Conservation (phyloP, 2,888 invertebrate species). For the Cryptops parisi region DNA sequence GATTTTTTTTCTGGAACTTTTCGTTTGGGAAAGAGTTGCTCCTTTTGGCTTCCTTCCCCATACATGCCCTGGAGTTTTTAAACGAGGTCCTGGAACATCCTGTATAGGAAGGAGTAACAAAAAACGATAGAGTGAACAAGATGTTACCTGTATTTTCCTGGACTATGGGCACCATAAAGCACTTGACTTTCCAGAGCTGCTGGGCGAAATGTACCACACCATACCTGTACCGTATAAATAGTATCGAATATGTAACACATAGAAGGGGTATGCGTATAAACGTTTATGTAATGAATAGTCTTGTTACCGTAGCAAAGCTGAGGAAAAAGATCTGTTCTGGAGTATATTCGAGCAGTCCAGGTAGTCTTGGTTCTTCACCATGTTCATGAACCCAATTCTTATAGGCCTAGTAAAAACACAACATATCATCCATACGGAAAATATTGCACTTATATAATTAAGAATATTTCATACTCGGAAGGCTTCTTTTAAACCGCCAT, state of each 20-base stretch:
- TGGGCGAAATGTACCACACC: slow-evolving; percentile 44
- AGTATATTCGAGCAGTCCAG: slow-evolving; percentile 24
- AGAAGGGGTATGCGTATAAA: too few relatives aligned
- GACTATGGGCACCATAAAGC: slow-evolving; percentile 69
- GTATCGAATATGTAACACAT: too few relatives aligned
- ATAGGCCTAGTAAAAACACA: slow-evolving; percentile 27
- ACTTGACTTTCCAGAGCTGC: slow-evolving; percentile 52
- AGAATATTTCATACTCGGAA: slow-evolving; percentile 28
- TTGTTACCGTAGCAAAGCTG: slow-evolving; percentile 38
- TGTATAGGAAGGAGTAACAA: too few relatives aligned
- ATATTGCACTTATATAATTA: not conserved
- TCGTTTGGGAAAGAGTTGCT: too few relatives aligned
- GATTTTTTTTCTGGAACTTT: too few relatives aligned
- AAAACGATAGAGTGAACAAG: too few relatives aligned
- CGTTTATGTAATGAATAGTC: too few relatives aligned
- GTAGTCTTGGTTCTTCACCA: slow-evolving; percentile 15
- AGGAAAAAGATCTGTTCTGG: slow-evolving; percentile 35
- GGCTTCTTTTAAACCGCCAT: slow-evolving; percentile 81
- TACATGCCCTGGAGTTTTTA: too few relatives aligned
- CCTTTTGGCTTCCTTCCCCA: too few relatives aligned
- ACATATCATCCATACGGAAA: not conserved
- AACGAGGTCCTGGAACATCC: too few relatives aligned
- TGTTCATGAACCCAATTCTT: slow-evolving; percentile 26
- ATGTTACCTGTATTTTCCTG: slow-evolving; percentile 54
- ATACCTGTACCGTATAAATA: slow-evolving; percentile 33